A percentile compares a stretch with the other conserved stretches of the same genome.
Evolutionary conservation across 2,797 vertebrate genomes (phyloP).

Genomic region (Labroides dimidiatus): DNA sequence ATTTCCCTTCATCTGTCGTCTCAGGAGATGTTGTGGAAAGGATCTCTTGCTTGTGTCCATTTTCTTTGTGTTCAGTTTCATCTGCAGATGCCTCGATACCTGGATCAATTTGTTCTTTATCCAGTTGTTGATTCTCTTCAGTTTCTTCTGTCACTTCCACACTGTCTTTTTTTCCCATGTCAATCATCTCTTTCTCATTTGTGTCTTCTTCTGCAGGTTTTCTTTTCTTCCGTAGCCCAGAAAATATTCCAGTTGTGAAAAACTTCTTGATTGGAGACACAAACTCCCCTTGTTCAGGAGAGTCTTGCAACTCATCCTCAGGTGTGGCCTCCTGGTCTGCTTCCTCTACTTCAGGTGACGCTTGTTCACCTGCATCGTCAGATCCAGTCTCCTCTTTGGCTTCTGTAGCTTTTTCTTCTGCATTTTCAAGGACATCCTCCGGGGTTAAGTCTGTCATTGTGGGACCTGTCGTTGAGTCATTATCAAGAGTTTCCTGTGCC

Average conservation of each 20-base stretch:
- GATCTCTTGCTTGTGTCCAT: constrained; percentile 39
- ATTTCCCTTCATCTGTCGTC: constrained; percentile 48
- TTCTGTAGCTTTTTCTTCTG: constrained; percentile 52
- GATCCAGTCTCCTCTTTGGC: constrained; percentile 46
- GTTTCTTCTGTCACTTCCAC: constrained; percentile 51
- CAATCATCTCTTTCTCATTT: constrained; percentile 60
- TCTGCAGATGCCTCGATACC: constrained; percentile 53
- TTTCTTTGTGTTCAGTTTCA: constrained; percentile 44
- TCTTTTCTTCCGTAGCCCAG: constrained; percentile 89
- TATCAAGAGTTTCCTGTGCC: constrained; percentile 64
- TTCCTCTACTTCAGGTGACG: constrained; percentile 61
- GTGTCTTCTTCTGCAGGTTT: constrained; percentile 82
- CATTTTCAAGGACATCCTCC: constrained; percentile 49
- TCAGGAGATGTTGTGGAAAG: constrained; percentile 27
- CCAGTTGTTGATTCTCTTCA: constrained; percentile 24
- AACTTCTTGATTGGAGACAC: constrained; percentile 91
- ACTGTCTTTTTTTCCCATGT: constrained; percentile 41
- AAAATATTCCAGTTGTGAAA: constrained; percentile 91
- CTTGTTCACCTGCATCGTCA: constrained; percentile 39
- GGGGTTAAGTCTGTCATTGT: constrained; percentile 58
- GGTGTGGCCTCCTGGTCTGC: constrained; percentile 25
- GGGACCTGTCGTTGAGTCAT: constrained; percentile 63
- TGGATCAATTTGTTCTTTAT: constrained; percentile 51
- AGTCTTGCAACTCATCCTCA: constrained; percentile 61
- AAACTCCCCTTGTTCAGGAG: constrained; percentile 72